Base-by-base conservation (phyloP, 2,888 invertebrate genomes). In the Blastobasis lacticolella region DNA sequence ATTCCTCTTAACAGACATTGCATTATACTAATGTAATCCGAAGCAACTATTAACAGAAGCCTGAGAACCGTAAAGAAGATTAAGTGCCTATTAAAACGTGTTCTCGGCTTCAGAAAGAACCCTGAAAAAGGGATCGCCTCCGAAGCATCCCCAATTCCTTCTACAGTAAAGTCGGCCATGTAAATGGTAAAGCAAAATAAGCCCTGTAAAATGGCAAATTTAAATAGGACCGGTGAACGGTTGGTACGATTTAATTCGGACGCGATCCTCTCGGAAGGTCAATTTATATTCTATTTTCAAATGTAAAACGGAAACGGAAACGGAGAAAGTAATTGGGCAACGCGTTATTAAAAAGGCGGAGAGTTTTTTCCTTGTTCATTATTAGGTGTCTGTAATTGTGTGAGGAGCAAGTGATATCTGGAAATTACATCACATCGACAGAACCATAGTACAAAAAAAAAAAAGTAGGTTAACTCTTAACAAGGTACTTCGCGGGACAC, bases 71-170 rank as follows among this genome's bases (percentile, higher is more conserved):
- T 49, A 53, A 54, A 46, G 56, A 53, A 60, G 57, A 58, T 60
- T 57, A 58, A 60, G 56, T 49, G 52, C 48, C 59, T 45, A 53
- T 59, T 54, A 58, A 55, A 56, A 54, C 54, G 56, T 59, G 56
- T 58, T 52, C 49, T 50, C 53, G 51, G 53, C 52, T 48, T 57
- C 49, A 55, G 57, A 56, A 51, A 51, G 54, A 59, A 57, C 56
- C 55, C 51, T 43, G 52, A 46, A 54, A 23, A 49, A 45, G 47
- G 45, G 46, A n/a, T n/a, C n/a, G 46, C 46, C 50, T 37, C 38
- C 44, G 49, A 44, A 50, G 40, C 38, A 55, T 55, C 52, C 53
- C 48, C 51, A 43, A 43, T 52, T 49, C 49, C 48, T 51, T 48
- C 49, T 46, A 50, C 23, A 23, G 23, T 23, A 23, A 23, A 23